These are phyloP conservation scores for Coremacera marginata DNA, from an alignment of 2,888 invertebrate genomes.

Conservation along the genomic window DNA sequence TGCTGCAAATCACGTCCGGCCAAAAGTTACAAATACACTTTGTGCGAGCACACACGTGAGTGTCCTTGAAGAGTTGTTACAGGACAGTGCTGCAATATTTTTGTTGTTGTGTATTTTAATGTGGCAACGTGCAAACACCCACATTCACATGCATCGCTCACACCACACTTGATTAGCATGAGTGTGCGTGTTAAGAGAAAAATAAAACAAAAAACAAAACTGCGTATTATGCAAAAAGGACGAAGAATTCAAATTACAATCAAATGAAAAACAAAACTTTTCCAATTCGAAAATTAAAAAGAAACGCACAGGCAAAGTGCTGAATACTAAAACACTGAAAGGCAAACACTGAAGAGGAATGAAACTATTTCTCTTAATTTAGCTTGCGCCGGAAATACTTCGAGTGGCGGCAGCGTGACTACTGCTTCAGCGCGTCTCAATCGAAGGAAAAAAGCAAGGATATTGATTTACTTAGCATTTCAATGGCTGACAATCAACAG, in stretches of 20 bases:
- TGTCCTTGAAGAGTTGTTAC: not conserved
- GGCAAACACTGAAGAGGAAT: no score
- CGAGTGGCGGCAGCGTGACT: no score
- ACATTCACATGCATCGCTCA: not conserved
- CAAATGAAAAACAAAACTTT: not conserved
- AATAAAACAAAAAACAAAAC: not conserved
- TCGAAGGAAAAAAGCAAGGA: no score
- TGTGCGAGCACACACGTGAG: not conserved
- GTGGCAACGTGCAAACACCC: not conserved
- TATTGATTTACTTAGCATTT: no score
- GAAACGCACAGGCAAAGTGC: no score
- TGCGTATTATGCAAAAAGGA: not conserved
- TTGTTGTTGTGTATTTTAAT: conserved; percentile 32
- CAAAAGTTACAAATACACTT: conserved; percentile 22
- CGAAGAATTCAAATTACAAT: not conserved
- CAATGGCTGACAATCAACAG: no score
- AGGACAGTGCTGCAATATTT: not conserved
- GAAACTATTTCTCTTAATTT: no score
- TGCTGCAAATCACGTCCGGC: conserved; percentile 30
- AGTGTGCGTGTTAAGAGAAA: not conserved
- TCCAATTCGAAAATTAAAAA: not conserved
- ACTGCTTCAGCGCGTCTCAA: no score
- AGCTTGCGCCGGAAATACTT: no score
- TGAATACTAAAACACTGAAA: no score
- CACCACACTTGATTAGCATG: not conserved